These are phyloP conservation scores for Ochlodes sylvanus DNA, from an alignment of 2,888 invertebrate genomes.

Conservation along the genomic window DNA sequence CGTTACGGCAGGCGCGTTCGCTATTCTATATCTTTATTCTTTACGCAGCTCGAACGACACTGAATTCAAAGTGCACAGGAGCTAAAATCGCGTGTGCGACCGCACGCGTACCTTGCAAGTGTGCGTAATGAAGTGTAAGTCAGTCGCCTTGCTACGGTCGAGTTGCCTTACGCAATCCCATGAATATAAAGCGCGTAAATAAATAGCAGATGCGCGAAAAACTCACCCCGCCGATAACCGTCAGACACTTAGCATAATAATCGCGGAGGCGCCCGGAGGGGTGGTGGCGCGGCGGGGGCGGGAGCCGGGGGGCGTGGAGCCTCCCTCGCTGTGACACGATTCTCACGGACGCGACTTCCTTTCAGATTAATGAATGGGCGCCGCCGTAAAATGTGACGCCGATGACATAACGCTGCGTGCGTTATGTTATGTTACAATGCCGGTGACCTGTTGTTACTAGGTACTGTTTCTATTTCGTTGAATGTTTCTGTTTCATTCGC, in stretches of 20 bases:
- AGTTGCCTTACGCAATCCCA: conserved; percentile 72
- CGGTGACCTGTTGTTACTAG: conserved; percentile 10
- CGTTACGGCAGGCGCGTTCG: conserved; percentile 71
- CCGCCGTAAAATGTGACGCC: conserved; percentile 67
- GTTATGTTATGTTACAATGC: conserved; percentile 33
- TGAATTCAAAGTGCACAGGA: conserved; percentile 52
- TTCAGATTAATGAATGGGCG: conserved; percentile 81
- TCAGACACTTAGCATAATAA: conserved; percentile 83
- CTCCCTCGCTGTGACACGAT: conserved; percentile 77
- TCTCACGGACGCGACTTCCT: conserved; percentile 81
- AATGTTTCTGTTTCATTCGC: not conserved
- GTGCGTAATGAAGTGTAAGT: conserved; percentile 78
- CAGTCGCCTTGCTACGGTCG: conserved; percentile 68
- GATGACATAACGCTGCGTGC: conserved; percentile 64
- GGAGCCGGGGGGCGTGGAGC: conserved; percentile 49
- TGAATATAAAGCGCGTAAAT: conserved; percentile 84
- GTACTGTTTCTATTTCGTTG: conserved; percentile 6
- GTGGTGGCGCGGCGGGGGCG: conserved; percentile 48
- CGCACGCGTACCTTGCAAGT: conserved; percentile 59
- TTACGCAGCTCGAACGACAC: conserved; percentile 44
- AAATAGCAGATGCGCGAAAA: conserved; percentile 85
- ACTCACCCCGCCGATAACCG: conserved; percentile 76
- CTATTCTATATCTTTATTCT: conserved; percentile 62
- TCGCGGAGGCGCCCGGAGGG: conserved; percentile 63
- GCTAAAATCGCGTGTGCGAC: conserved; percentile 51